Evolutionary conservation across 2,888 invertebrate genomes (phyloP), one percentile per base, ranked within the genome.

Genomic region (Eudemis profundana): DNA sequence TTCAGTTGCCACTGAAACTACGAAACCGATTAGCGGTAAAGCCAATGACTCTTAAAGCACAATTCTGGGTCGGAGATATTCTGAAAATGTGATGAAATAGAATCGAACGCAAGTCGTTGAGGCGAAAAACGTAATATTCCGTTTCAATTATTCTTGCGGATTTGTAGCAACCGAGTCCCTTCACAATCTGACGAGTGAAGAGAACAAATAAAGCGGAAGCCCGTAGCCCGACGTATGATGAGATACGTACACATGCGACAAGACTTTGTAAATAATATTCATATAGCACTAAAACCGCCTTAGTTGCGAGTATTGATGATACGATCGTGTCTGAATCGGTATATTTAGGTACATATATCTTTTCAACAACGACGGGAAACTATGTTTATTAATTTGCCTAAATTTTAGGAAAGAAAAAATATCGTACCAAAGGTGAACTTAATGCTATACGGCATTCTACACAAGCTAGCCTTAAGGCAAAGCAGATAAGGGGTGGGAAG

Each of bases 111-210:
- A 69, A 71, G 74, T 74, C 76, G 72, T 70, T 77, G 73, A 65
- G 60, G 75, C 70, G 73, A 73, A 80, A 79, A 78, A 78, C 72
- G 71, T 78, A 77, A 79, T 78, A 78, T 77, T 78, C 73, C 68
- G 61, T 77, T 83, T 81, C 83, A 83, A 82, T 84, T 84, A 82
- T 82, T 75, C 80, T 78, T 72, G 78, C 69, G 79, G 80, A 80
- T 80, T 80, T 79, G 75, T 71, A 71, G 75, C 68, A 53, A 49
- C 61, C 70, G 70, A 73, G 73, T 77, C 70, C 76, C 75, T 74
- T 76, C 78, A 78, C 69, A 77, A 75, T 73, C 65, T 61, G 50
- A 65, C 51, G 67, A 69, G 63, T 70, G 68, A 70, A 73, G 70
- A 71, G 66, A 78, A 78, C 72, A 76, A 78, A 76, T 76, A 72